Percentiles rank a stretch among this genome's conserved stretches.
These are phyloP conservation scores for Ecdyonurus torrentis DNA, from an alignment of 2,888 invertebrate species.

Conservation along the genomic window DNA sequence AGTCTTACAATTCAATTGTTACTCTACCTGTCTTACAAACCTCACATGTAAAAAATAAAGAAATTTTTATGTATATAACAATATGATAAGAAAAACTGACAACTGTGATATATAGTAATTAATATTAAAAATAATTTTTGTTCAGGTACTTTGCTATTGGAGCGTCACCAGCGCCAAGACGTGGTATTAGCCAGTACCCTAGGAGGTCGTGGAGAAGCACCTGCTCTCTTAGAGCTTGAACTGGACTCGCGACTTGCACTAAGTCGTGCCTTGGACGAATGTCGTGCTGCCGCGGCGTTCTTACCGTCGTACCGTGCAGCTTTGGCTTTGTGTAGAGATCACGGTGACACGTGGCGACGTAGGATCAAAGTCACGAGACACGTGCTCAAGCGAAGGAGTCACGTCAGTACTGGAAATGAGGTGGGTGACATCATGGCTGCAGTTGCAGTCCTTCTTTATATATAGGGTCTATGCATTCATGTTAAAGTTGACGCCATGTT, in stretches of 20 bases:
- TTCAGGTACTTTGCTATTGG: slow-evolving; percentile 37
- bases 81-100: no score
- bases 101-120: no score
- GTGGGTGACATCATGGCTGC: slow-evolving; percentile 2
- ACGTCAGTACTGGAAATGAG: slow-evolving; percentile 19
- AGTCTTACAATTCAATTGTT: no score
- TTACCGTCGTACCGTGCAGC: slow-evolving; percentile 41
- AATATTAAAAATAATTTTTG: no score
- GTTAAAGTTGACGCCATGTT: no score
- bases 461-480: no score
- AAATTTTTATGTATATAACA: no score
- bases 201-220: slow-evolving; percentile 21
- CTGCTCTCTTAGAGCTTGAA: slow-evolving; percentile 33
- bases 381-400: slow-evolving; percentile 20
- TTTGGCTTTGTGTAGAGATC: slow-evolving; percentile 41
- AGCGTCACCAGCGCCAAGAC: slow-evolving; percentile 42
- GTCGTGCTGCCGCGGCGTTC: slow-evolving; percentile 39
- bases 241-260: slow-evolving; percentile 35
- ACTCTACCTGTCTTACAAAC: no score
- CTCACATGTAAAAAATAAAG: no score
- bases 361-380: slow-evolving; percentile 21
- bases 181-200: slow-evolving; percentile 47
- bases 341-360: slow-evolving; percentile 24
- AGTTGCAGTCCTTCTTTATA: no score
- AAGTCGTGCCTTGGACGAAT: slow-evolving; percentile 40